Evolutionary conservation across 2,888 invertebrate species (phyloP).

Genomic region (Melinopterus prodromus): DNA sequence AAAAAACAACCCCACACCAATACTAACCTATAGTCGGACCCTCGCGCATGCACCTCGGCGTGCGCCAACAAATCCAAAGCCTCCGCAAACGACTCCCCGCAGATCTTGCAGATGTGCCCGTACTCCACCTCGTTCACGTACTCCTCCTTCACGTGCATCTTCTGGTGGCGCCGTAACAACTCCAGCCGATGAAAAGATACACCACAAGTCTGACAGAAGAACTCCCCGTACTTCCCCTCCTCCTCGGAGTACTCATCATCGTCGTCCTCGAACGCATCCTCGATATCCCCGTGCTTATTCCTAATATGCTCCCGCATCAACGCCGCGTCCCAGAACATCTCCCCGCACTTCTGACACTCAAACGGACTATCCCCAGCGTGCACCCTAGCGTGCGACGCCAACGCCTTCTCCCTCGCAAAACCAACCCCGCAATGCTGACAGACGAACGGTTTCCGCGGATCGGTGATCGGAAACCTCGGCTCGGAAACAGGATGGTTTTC

Average conservation of each 20-base stretch:
- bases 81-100: constrained; percentile 80
- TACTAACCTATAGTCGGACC: constrained; percentile 57
- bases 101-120: constrained; percentile 79
- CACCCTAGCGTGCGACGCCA: constrained; percentile 78
- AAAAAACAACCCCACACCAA: background rate
- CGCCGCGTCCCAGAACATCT: constrained; percentile 79
- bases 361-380: constrained; percentile 83
- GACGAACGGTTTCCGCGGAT: constrained; percentile 81
- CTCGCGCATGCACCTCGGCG: constrained; percentile 79
- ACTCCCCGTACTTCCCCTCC: constrained; percentile 67
- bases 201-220: constrained; percentile 78
- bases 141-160: constrained; percentile 59
- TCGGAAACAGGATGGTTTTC: constrained; percentile 47
- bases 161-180: constrained; percentile 73
- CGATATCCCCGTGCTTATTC: constrained; percentile 64
- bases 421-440: constrained; percentile 80
- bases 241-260: constrained; percentile 66
- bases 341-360: constrained; percentile 81
- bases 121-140: constrained; percentile 60
- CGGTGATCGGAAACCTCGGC: constrained; percentile 66
- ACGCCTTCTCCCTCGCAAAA: constrained; percentile 83
- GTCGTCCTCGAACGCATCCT: constrained; percentile 55
- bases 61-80: constrained; percentile 80
- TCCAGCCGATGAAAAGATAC: constrained; percentile 82
- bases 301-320: constrained; percentile 69